phyloP scores from a whole-genome alignment of 2,888 invertebrate species.

The Phasia obesa region DNA sequence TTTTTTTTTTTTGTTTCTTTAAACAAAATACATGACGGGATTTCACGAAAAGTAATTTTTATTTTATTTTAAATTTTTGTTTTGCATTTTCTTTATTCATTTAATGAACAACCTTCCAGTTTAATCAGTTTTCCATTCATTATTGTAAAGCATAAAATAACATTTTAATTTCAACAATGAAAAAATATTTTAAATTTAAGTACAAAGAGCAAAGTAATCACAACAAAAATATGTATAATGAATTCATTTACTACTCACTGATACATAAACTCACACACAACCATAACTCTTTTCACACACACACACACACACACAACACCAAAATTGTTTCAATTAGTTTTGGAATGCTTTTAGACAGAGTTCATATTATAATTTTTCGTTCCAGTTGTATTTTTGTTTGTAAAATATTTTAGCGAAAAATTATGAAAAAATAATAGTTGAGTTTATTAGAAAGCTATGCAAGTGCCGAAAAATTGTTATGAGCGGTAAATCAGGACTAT shows the following conservation, averaged over 20 bases:
- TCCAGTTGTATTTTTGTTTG: background rate
- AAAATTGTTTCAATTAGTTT: constrained; percentile 62
- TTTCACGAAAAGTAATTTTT: too few relatives aligned
- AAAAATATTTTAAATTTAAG: constrained; percentile 63
- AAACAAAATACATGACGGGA: too few relatives aligned
- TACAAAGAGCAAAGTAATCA: constrained; percentile 46
- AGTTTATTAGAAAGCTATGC: constrained; percentile 29
- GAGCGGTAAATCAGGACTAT: background rate
- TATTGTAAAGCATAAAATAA: constrained; percentile 46
- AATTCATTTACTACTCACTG: constrained; percentile 22
- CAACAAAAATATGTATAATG: constrained; percentile 21
- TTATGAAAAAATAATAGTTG: constrained; percentile 24
- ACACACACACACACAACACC: background rate
- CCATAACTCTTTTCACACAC: background rate
- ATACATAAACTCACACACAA: background rate
- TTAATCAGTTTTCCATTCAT: constrained; percentile 5
- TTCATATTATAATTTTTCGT: constrained; percentile 44
- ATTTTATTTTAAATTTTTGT: too few relatives aligned
- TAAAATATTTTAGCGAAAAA: constrained; percentile 14
- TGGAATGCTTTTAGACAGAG: constrained; percentile 56
- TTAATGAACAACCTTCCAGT: background rate
- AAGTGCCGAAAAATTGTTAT: background rate
- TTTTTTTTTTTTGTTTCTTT: too few relatives aligned
- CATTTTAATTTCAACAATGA: constrained; percentile 57
- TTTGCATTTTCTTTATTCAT: background rate